phyloP scores from a whole-genome alignment of 2,797 vertebrate genomes.

The Helarctos malayanus region DNA sequence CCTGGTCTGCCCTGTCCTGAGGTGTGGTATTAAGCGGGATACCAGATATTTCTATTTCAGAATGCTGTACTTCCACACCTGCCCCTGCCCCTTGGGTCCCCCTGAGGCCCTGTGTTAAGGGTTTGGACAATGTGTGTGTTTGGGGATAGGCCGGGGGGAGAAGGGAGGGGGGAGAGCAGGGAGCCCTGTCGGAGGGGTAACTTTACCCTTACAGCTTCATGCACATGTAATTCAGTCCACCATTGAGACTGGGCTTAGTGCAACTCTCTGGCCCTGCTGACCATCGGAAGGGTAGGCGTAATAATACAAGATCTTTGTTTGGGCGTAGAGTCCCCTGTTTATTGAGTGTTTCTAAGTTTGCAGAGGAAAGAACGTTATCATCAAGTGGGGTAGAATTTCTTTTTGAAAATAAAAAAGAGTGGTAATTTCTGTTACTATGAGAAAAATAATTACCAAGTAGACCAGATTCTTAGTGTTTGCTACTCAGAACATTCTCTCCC shows the following conservation, averaged over 20 bases:
- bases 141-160: not conserved
- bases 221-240: not conserved
- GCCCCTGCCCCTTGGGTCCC: not conserved
- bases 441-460: not conserved
- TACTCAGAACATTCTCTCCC: conserved; percentile 15
- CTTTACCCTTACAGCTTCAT: not conserved
- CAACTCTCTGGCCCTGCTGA: conserved; percentile 7
- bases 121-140: not conserved
- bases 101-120: not conserved
- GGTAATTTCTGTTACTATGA: conserved; percentile 30
- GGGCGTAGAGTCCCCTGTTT: not conserved
- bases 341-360: not conserved
- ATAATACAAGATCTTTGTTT: not conserved
- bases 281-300: not conserved
- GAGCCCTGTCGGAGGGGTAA: not conserved
- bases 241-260: conserved; percentile 19
- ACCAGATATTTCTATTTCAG: not conserved
- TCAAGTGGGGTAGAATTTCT: not conserved
- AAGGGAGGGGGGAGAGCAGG: not conserved
- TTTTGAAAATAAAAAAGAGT: conserved; percentile 31
- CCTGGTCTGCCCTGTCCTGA: not conserved
- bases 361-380: not conserved
- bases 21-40: not conserved
- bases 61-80: not conserved
- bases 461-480: not conserved